Evolutionary conservation across 2,113 vertebrate genomes (phyloP).

Genomic region (Nesoenas mayeri): DNA sequence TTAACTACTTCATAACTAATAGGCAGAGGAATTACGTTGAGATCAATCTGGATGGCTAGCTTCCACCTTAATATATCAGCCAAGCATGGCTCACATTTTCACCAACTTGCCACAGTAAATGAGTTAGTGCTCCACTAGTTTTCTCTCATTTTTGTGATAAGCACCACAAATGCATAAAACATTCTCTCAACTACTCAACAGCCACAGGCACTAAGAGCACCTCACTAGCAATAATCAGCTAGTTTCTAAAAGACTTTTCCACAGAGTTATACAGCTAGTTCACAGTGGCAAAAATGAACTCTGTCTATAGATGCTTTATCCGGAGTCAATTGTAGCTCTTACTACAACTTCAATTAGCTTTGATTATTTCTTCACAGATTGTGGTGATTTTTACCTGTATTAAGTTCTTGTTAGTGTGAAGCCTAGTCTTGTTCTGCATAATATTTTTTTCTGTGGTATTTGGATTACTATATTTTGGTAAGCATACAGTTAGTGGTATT

Average conservation of each 20-base stretch:
- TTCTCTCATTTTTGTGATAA: neutral
- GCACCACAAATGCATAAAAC: neutral
- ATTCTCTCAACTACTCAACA: neutral
- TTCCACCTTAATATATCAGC: neutral
- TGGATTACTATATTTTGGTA: neutral
- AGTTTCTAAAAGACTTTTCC: neutral
- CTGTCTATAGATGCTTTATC: neutral
- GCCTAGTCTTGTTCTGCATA: neutral
- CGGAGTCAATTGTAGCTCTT: neutral
- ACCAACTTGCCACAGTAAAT: neutral
- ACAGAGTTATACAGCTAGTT: neutral
- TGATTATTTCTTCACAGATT: neutral
- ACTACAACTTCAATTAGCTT: neutral
- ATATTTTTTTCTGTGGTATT: constrained; percentile 24
- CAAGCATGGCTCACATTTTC: neutral
- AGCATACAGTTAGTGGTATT: constrained; percentile 3
- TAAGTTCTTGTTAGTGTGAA: constrained; percentile 3
- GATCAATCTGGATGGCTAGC: neutral
- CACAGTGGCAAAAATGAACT: neutral
- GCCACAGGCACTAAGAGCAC: neutral
- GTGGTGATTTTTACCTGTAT: neutral
- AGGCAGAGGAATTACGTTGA: neutral
- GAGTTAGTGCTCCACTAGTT: neutral
- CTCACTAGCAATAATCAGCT: neutral
- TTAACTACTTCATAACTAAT: neutral